A percentile compares a stretch with the other conserved stretches of the same genome.
phyloP scores from a whole-genome alignment of 2,113 vertebrate genomes.

The Falcunculus frontatus region DNA sequence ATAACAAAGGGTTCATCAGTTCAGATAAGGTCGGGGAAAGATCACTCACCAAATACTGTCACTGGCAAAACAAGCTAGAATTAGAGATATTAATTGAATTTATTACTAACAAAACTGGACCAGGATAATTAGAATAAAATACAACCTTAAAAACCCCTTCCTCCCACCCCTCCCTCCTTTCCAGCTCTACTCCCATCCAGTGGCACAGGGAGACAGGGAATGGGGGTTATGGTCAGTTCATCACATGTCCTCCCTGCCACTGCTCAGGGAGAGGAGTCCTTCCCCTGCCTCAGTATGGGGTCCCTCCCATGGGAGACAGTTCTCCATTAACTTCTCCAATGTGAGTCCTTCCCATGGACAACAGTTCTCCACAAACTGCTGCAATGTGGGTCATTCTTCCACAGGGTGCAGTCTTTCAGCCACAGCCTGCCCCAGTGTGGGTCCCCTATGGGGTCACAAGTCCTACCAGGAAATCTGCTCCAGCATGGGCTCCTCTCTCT shows the following conservation, averaged over 20 bases:
- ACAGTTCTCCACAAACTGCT: background rate
- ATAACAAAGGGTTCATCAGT: background rate
- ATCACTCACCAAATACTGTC: background rate
- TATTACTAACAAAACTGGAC: background rate
- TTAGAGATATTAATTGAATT: background rate
- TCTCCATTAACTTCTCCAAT: background rate
- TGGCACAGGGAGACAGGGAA: background rate
- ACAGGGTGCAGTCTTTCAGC: background rate
- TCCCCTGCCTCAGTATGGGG: background rate
- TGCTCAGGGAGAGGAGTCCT: background rate
- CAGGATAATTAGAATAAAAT: background rate
- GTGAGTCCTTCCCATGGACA: background rate
- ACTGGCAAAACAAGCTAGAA: background rate
- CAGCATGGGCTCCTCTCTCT: background rate
- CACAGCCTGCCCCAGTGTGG: no score
- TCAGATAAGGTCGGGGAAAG: accelerated
- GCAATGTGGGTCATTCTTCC: background rate
- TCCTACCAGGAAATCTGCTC: background rate
- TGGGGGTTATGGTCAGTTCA: background rate
- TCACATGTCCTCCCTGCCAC: background rate
- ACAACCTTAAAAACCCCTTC: background rate
- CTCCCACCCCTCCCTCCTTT: background rate
- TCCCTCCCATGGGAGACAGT: accelerated
- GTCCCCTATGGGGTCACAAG: background rate
- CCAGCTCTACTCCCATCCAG: background rate